Evolutionary conservation across 2,797 vertebrate species (phyloP), one percentile per base, ranked within the genome.

Genomic region (Neostethus bicornis): DNA sequence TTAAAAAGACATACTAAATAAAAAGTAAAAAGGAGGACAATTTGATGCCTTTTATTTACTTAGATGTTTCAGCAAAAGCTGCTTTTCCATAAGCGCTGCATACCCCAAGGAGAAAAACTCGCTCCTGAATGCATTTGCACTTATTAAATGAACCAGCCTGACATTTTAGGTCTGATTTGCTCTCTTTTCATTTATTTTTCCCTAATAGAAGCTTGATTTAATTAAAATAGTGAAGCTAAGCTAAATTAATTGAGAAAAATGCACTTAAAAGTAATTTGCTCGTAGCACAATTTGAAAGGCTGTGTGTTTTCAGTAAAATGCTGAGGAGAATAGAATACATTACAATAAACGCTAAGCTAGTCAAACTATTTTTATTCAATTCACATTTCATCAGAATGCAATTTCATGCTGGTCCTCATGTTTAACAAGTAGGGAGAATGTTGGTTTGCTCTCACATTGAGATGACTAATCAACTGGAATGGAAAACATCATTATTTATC

Each of bases 101-200:
- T 52, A 37, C 20, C 62, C 48, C 0, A 29, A 65, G 53, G 57
- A 53, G 41, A n/a, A 5, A 55, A 21, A 48, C 21, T 41, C 34
- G 53, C 59, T 24, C 31, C 41, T 7, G 14, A 53, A 66, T 63
- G 24, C 54, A 48, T 76, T 78, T 63, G 28, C 60, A 47, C 45
- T 62, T 43, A 72, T 74, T 75, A 41, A 51, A 77, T 23, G 8
- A 19, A 58, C 55, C 49, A n/a, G 14, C 38, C 50, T 41, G 28
- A 51, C 24, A 42, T 34, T 29, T 47, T 23, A 5, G 24, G 13
- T 56, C 34, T 55, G 47, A 66, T 70, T 69, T 57, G 34, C 31
- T 51, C 38, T 66, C 26, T 31, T 0, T 71, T 77, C 9, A 61
- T 78, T 79, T 61, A 59, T 58, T 74, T 74, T n/a, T 54, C 19